These are phyloP conservation scores for Lepilemur ruficaudatus DNA, from an alignment of 2,797 vertebrate genomes.

Conservation along the genomic window DNA sequence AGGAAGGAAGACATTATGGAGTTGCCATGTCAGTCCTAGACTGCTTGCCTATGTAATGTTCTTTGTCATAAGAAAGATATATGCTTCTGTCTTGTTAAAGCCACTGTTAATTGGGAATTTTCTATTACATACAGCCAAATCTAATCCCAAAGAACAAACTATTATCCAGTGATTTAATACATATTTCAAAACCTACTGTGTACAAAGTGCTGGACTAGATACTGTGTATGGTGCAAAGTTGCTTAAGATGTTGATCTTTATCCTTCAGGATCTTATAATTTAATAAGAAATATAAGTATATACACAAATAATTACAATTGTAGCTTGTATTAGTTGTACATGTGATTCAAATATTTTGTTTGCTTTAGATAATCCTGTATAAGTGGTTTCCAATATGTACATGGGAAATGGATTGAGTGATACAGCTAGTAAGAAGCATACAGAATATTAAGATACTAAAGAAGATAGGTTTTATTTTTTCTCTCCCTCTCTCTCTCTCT, in stretches of 20 bases:
- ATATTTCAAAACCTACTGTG: not conserved
- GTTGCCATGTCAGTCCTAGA: not conserved
- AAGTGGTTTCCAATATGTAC: not conserved
- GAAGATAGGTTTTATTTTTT: not conserved
- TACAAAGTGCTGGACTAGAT: not conserved
- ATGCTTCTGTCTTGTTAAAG: not conserved
- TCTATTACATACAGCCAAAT: not conserved
- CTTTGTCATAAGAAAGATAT: not conserved
- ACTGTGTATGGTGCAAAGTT: not conserved
- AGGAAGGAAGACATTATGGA: not conserved
- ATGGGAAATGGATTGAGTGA: not conserved
- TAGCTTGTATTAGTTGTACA: not conserved
- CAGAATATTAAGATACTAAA: not conserved
- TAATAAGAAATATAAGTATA: not conserved
- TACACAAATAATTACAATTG: not conserved
- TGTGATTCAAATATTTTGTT: conserved; percentile 11
- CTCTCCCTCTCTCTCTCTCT: not conserved
- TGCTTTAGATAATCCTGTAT: not conserved
- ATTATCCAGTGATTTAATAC: not conserved
- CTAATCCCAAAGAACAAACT: conserved; percentile 14
- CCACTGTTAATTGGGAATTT: not conserved
- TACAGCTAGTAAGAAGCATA: not conserved
- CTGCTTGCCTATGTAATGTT: not conserved
- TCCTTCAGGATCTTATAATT: not conserved
- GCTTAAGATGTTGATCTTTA: not conserved